These are phyloP conservation scores for Columba livia DNA, from an alignment of 2,113 vertebrate species.

Conservation along the genomic window DNA sequence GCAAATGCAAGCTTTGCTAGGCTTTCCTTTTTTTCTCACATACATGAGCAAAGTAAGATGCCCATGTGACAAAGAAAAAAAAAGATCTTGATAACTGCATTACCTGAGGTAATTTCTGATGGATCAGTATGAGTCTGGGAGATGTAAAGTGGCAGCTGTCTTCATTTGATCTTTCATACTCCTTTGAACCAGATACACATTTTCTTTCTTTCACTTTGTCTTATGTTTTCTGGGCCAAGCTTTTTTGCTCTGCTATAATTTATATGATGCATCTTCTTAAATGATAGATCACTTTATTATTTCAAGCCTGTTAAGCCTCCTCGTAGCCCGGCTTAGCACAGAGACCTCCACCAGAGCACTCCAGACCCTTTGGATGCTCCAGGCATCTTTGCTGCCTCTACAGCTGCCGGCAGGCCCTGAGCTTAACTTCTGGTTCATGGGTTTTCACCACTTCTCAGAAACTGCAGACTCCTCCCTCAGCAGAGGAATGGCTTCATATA, in stretches of 20 bases:
- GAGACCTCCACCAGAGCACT: not conserved
- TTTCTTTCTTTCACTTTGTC: not conserved
- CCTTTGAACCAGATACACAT: not conserved
- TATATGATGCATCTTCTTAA: not conserved
- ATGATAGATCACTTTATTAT: slow-evolving; percentile 8
- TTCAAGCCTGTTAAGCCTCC: not conserved
- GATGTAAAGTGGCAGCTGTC: not conserved
- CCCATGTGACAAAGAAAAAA: not conserved
- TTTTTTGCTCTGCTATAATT: not conserved
- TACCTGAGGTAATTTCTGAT: not conserved
- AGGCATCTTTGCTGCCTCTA: not conserved
- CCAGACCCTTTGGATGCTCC: not conserved
- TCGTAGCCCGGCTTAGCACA: not conserved
- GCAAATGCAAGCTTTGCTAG: not conserved
- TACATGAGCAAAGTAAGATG: not conserved
- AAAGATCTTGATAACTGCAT: not conserved
- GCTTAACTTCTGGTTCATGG: not conserved
- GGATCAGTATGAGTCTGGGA: not conserved
- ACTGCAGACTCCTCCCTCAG: not conserved
- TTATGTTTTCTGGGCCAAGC: not conserved
- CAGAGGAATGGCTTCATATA: not conserved
- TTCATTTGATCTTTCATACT: not conserved
- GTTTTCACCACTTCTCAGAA: not conserved
- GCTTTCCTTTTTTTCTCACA: not conserved
- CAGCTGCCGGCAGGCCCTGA: not conserved